Percentiles rank a stretch among this genome's conserved stretches.
phyloP scores from a whole-genome alignment of 2,888 invertebrate species.

The Aethes cnicana region DNA sequence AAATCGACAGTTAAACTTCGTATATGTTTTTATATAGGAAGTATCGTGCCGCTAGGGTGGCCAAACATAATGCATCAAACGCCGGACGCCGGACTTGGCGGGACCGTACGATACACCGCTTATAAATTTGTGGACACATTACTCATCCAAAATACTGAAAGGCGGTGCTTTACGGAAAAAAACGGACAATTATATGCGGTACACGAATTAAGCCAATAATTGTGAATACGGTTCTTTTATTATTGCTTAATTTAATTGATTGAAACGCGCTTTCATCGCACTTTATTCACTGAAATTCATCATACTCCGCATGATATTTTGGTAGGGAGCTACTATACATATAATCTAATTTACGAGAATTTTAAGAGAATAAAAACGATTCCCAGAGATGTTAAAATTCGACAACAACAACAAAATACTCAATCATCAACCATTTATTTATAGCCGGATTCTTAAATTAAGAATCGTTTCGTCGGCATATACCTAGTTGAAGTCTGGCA shows the following conservation, averaged over 20 bases:
- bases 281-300: too few species aligned
- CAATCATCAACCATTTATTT: too few species aligned
- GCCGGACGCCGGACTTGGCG: conserved; percentile 27
- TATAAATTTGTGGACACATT: conserved; percentile 30
- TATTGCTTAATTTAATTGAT: too few species aligned
- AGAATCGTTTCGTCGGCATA: too few species aligned
- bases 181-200: background rate
- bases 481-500: too few species aligned
- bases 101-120: conserved; percentile 14
- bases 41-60: conserved; percentile 20
- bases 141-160: conserved; percentile 13
- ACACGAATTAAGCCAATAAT: background rate
- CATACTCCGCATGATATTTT: too few species aligned
- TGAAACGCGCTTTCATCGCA: too few species aligned
- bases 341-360: too few species aligned
- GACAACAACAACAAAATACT: too few species aligned
- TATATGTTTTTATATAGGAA: background rate
- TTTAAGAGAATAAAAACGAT: conserved; percentile 7
- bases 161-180: background rate
- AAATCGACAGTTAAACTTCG: background rate
- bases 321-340: too few species aligned
- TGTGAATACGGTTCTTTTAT: too few species aligned
- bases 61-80: conserved; percentile 29
- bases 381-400: background rate
- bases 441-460: too few species aligned